Evolutionary conservation across 2,888 invertebrate genomes (phyloP).

Genomic region (Amblyjoppa fuscipennis): DNA sequence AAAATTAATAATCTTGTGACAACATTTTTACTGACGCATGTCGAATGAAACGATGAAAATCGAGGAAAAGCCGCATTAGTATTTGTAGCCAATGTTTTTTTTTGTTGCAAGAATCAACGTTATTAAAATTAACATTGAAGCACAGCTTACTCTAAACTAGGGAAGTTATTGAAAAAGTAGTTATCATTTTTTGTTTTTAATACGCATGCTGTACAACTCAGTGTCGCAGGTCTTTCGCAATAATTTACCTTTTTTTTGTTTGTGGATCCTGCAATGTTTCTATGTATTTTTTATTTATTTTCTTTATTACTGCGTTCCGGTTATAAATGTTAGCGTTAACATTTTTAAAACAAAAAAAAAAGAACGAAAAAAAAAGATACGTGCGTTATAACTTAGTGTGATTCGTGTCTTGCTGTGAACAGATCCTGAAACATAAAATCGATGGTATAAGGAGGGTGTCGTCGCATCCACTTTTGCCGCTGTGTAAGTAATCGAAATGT

Average conservation of each 20-base stretch:
- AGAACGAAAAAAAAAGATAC: constrained; percentile 4
- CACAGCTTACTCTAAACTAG: constrained; percentile 35
- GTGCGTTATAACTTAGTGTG: constrained; percentile 43
- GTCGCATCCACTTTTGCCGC: constrained; percentile 97
- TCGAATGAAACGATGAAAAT: constrained; percentile 23
- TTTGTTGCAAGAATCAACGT: constrained; percentile 7
- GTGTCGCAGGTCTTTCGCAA: constrained; percentile 40
- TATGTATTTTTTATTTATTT: constrained; percentile 16
- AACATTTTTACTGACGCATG: constrained; percentile 32
- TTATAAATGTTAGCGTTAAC: constrained; percentile 60
- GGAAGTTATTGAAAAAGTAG: constrained; percentile 1
- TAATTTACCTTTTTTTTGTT: constrained; percentile 25
- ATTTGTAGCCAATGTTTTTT: constrained; percentile 34
- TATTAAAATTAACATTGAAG: constrained; percentile 19
- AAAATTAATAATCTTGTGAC: constrained; percentile 3
- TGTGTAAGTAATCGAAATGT: constrained; percentile 94
- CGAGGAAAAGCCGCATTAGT: constrained; percentile 17
- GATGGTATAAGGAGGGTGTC: constrained; percentile 98
- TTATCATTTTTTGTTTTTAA: constrained; percentile 6
- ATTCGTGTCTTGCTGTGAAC: constrained; percentile 73
- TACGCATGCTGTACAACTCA: constrained; percentile 58
- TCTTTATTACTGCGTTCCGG: constrained; percentile 39
- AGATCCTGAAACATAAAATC: constrained; percentile 97
- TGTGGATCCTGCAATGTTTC: constrained; percentile 32
- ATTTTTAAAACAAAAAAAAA: constrained; percentile 26